These are phyloP conservation scores for rabbit (Oryctolagus cuniculus) DNA, from an alignment of 2,113 vertebrate genomes.

Conservation along the genomic window DNA sequence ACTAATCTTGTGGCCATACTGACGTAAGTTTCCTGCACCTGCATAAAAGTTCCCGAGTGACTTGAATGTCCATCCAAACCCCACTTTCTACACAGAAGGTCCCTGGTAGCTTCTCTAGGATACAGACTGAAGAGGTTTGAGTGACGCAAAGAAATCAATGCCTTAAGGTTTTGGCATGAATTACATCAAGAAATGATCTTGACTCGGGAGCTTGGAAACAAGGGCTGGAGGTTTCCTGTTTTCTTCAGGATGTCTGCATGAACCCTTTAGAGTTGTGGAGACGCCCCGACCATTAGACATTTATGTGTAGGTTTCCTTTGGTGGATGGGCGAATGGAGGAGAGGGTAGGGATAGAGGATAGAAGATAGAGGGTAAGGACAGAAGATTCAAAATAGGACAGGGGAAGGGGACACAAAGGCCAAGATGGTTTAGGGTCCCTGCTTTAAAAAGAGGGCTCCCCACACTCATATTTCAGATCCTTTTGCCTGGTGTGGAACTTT, in stretches of 20 bases:
- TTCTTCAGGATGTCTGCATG: slow-evolving; percentile 24
- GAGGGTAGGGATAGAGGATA: background rate
- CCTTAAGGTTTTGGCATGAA: background rate
- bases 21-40: background rate
- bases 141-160: background rate
- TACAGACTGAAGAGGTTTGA: background rate
- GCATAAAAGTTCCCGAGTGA: background rate
- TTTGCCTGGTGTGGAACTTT: slow-evolving; percentile 78
- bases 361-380: background rate
- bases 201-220: slow-evolving; percentile 7
- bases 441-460: too few species aligned
- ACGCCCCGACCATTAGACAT: background rate
- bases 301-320: background rate
- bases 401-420: slow-evolving; percentile 23
- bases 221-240: background rate
- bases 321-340: background rate
- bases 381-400: background rate
- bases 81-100: background rate
- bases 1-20: slow-evolving; percentile 28
- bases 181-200: background rate
- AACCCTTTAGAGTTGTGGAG: background rate
- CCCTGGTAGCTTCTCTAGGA: too few species aligned
- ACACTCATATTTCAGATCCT: slow-evolving; percentile 57
- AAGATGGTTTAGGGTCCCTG: background rate
- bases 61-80: slow-evolving; percentile 18